Base-by-base conservation (phyloP, 2,113 vertebrate genomes). In the Malurus elegans region DNA sequence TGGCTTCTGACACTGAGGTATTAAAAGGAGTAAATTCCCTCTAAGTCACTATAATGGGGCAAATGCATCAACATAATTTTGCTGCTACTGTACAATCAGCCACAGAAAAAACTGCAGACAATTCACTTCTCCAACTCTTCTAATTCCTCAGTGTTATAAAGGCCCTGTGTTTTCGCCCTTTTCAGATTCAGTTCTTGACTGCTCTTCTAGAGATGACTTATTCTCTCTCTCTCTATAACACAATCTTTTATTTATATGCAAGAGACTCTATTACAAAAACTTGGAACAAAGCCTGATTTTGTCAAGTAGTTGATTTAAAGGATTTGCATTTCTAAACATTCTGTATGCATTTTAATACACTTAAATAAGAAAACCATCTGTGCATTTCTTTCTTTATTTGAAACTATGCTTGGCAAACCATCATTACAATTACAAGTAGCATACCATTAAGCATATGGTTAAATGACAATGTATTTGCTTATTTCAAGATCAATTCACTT, bases 321-420 rank as follows among this genome's bases (percentile, higher is more conserved):
- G 83, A 96, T 95, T 95, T 96, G 80, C 90, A 96, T 96, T 96
- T 93, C 82, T 94, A 96, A 97, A 94, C 79, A 88, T 76, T 69
- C 76, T 29, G 48, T 81, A 84, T 91, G 94, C 96, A 97, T 97
- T 97, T 93, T 96, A 92, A 96, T 86, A 73, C 72, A 79, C 80
- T 96, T 94, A 96, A 96, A 89, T 88, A 95, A 87, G 95, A 94
- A 93, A 95, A 92, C 62, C 88, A 96, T 94, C 88, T 92, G 92
- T 92, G 78, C 48, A 56, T 83, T 90, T 70, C 79, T 93, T 95
- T 84, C 84, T 87, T 95, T 92, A 89, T 92, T 93, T 91, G 85
- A 90, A 88, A 86, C 44, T 57, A 56, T 38, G 75, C 85, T 82
- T 62, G 72, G 64, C 86, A 91, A 95, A 95, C 29, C 88, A 84